Percentiles rank a stretch among this genome's conserved stretches.
These are phyloP conservation scores for Callaeas wilsoni DNA, from an alignment of 2,113 vertebrate species.

Conservation along the genomic window DNA sequence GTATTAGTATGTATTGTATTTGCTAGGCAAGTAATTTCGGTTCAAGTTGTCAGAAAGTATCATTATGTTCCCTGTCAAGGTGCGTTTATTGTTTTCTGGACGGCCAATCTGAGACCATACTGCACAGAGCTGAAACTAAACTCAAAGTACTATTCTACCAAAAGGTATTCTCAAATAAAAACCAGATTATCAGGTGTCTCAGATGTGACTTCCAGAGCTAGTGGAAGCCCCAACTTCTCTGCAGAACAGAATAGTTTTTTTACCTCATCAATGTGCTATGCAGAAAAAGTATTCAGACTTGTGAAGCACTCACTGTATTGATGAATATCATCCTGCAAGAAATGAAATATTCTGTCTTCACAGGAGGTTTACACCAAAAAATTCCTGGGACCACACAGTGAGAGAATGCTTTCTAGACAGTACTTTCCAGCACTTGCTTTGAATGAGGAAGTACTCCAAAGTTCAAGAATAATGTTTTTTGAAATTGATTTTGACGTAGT, in stretches of 20 bases:
- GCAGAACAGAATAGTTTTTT: background rate
- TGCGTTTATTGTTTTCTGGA: background rate
- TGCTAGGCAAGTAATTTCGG: background rate
- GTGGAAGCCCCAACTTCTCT: background rate
- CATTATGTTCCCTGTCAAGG: background rate
- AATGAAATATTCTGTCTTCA: conserved; percentile 4
- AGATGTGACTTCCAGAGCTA: background rate
- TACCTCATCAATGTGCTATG: background rate
- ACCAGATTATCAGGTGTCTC: background rate
- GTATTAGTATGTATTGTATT: background rate
- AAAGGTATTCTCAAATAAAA: background rate
- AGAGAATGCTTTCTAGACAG: background rate
- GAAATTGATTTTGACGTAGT: background rate
- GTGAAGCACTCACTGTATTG: background rate
- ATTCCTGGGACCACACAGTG: background rate
- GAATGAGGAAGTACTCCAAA: background rate
- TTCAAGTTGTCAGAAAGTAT: background rate
- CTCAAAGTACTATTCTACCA: background rate
- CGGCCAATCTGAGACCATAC: accelerated
- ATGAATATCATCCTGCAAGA: background rate
- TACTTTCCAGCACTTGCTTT: background rate
- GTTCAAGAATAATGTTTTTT: background rate
- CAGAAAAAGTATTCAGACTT: background rate
- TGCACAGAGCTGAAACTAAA: background rate
- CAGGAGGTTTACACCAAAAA: background rate